Conservation (phyloP, 2,113 vertebrate species). For the Pteruthius melanotis region DNA sequence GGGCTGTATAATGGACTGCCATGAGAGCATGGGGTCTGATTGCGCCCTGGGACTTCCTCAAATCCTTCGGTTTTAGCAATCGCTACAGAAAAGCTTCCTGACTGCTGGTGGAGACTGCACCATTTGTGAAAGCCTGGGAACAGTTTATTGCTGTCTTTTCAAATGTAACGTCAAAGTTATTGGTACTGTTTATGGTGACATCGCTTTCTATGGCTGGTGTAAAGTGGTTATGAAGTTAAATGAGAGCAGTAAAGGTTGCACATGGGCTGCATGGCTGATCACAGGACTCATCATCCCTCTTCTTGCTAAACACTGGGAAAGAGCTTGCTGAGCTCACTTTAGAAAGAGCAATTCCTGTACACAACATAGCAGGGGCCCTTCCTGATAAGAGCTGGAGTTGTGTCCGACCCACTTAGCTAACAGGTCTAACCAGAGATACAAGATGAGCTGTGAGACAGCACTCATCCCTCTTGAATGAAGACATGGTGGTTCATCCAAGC, state of each 20-base stretch:
- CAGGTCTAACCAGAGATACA: neutral
- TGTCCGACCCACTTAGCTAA: rapidly evolving
- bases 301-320: neutral
- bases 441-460: neutral
- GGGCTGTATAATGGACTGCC: neutral
- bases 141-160: slow-evolving; percentile 46
- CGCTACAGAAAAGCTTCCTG: neutral
- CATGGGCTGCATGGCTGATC: slow-evolving; percentile 60
- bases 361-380: neutral
- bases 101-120: neutral
- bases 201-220: slow-evolving; percentile 63
- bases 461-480: neutral
- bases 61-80: neutral
- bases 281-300: neutral
- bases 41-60: neutral
- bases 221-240: slow-evolving; percentile 66
- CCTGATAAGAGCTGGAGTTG: neutral
- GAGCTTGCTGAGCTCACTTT: neutral
- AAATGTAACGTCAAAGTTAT: slow-evolving; percentile 50
- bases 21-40: neutral
- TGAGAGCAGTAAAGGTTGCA: slow-evolving; percentile 53
- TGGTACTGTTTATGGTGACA: slow-evolving; percentile 51
- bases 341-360: neutral
- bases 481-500: neutral
- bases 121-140: neutral